These are phyloP conservation scores for Scaptomyza reducta DNA, from an alignment of 2,888 invertebrate species.

Conservation along the genomic window DNA sequence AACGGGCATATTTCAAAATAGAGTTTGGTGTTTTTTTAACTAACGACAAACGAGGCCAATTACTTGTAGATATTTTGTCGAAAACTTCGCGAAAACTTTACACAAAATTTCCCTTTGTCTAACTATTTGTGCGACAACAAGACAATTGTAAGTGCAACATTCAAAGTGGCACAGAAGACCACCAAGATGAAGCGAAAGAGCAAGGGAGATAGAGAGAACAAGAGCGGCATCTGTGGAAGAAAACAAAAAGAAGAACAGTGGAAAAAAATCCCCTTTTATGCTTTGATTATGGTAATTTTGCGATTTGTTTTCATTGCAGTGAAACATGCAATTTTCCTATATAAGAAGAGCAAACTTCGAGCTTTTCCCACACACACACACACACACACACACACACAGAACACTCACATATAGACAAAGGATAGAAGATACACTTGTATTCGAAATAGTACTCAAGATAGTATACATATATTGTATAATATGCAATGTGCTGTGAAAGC, in stretches of 20 bases:
- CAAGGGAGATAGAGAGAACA: not conserved
- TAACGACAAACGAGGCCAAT: slow-evolving; percentile 66
- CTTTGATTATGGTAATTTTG: slow-evolving; percentile 74
- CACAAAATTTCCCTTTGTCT: slow-evolving; percentile 56
- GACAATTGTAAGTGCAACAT: slow-evolving; percentile 39
- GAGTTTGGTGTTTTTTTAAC: slow-evolving; percentile 45
- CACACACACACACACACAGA: slow-evolving; percentile 1
- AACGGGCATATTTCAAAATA: slow-evolving; percentile 57
- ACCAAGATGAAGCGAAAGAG: not conserved
- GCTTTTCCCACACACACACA: slow-evolving; percentile 20
- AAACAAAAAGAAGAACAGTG: slow-evolving; percentile 27
- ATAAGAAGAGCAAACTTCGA: slow-evolving; percentile 31
- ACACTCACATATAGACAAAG: not conserved
- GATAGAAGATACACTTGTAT: slow-evolving; percentile 21
- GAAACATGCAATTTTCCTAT: slow-evolving; percentile 71
- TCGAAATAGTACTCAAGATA: slow-evolving; percentile 19
- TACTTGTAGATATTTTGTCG: slow-evolving; percentile 54
- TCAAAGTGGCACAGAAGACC: slow-evolving; percentile 15
- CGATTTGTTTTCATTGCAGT: slow-evolving; percentile 74
- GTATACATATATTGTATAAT: slow-evolving; percentile 42
- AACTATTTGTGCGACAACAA: slow-evolving; percentile 56
- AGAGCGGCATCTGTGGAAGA: slow-evolving; percentile 34
- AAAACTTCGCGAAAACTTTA: slow-evolving; percentile 40
- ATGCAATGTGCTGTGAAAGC: slow-evolving; percentile 45
- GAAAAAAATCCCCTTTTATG: slow-evolving; percentile 64